phyloP scores from a whole-genome alignment of 2,888 invertebrate genomes.

The Rhagonycha fulva region DNA sequence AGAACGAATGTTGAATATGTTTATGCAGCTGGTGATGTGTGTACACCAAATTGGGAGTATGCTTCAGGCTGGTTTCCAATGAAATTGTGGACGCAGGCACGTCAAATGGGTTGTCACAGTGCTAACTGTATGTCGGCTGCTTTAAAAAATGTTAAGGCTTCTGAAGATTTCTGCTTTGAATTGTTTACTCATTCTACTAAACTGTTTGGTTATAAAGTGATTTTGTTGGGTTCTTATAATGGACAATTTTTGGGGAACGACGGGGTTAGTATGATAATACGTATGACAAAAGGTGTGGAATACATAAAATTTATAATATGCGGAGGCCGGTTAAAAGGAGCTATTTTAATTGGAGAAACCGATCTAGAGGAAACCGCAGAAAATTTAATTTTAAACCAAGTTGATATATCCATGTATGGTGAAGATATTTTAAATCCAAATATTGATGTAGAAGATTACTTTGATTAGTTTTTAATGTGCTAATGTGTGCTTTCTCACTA shows the following conservation, averaged over 20 bases:
- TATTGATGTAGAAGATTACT: slow-evolving; percentile 98
- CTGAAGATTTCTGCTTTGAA: slow-evolving; percentile 96
- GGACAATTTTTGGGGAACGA: slow-evolving; percentile 81
- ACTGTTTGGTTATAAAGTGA: slow-evolving; percentile 92
- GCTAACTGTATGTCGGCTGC: slow-evolving; percentile 84
- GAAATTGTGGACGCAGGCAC: slow-evolving; percentile 96
- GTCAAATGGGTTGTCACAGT: slow-evolving; percentile 95
- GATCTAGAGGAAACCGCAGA: slow-evolving; percentile 98
- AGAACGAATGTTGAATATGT: slow-evolving; percentile 77
- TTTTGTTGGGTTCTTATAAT: slow-evolving; percentile 90
- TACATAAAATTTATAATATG: slow-evolving; percentile 88
- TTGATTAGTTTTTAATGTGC: slow-evolving; percentile 70
- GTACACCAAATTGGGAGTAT: slow-evolving; percentile 77
- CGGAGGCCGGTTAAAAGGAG: slow-evolving; percentile 86
- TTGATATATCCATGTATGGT: slow-evolving; percentile 85
- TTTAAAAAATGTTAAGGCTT: slow-evolving; percentile 64
- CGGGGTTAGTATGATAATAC: slow-evolving; percentile 81
- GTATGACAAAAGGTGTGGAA: slow-evolving; percentile 80
- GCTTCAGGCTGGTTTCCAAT: slow-evolving; percentile 91
- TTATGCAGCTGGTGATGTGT: slow-evolving; percentile 96
- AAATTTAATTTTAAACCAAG: slow-evolving; percentile 93
- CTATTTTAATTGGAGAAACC: slow-evolving; percentile 94
- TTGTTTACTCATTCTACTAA: slow-evolving; percentile 95
- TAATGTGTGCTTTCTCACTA: background rate
- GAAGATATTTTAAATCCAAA: slow-evolving; percentile 93